Conservation (phyloP, 2,113 vertebrate genomes). For the Mormyrus lacerda region DNA sequence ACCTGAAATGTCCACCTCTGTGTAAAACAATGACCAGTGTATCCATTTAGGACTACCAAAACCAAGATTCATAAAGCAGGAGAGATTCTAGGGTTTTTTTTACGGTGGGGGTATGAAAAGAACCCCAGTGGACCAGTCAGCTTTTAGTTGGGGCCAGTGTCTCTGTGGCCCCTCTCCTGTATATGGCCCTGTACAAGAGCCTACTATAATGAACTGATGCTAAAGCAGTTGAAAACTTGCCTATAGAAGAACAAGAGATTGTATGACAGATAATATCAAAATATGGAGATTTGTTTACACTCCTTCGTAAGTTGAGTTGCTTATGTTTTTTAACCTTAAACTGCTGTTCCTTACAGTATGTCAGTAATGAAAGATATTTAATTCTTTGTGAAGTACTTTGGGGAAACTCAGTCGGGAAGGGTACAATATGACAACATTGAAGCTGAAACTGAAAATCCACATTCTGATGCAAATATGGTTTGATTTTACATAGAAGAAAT, state of each 20-base stretch:
- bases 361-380: neutral
- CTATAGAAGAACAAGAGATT: neutral
- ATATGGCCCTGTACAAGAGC: neutral
- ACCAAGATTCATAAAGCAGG: neutral
- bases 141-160: neutral
- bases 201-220: neutral
- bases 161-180: neutral
- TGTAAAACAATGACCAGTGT: neutral
- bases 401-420: neutral
- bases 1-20: no score
- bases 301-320: neutral
- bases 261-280: neutral
- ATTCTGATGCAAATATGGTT: neutral
- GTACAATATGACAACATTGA: neutral
- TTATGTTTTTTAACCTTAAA: neutral
- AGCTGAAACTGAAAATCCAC: neutral
- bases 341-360: neutral
- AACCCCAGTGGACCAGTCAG: neutral
- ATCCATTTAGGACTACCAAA: neutral
- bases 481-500: neutral
- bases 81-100: neutral
- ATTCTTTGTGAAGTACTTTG: neutral
- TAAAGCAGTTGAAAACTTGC: neutral
- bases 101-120: neutral
- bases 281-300: neutral